Evolutionary conservation across 2,113 vertebrate species (phyloP), one percentile per base, ranked within the genome.

Genomic region (Calidris pugnax): DNA sequence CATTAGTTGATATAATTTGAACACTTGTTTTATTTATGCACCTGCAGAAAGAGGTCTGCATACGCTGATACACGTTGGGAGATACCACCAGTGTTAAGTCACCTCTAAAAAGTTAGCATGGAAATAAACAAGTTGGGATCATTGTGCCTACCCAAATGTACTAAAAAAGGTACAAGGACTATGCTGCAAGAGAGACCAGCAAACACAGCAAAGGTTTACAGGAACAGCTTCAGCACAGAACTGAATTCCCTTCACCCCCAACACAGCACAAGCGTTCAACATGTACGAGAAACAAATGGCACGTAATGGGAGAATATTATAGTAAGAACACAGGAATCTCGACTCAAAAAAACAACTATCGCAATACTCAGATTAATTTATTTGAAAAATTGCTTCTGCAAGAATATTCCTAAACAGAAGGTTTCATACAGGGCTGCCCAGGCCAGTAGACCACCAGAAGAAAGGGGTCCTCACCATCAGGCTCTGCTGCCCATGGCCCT

Each of bases 401-500:
- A 60, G n/a, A 81, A 53, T 27, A 63, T 11, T 56, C 41, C n/a
- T 67, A 68, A 32, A 53, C 13, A 81, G 47, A 73, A 28, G 39
- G 27, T 74, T 76, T 64, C 27, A 30, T 1, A 26, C 15, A 56
- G 71, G n/a, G 21, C 45, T 60, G 30, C 37, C n/a, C 30, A 32
- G 37, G 47, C 27, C 24, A 45, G 32, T 28, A 35, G 43, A 68
- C 2, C 7, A 4, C 50, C 53, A 8, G 7, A 56, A 37, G 53
- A 41, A 37, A 2, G 2, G 50, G 27, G 86, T 8, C 30, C 45
- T 6, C 9, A 30, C 32, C 35, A 39, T 14, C 16, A 26, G 0
- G 0, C 48, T 45, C 48, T 19, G 14, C 19, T 78, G 47, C 50
- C 67, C 4, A 8, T 50, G 28, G 21, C 24, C 8, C 47, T 3